Conservation (phyloP, 2,888 invertebrate species). For the Rhaphigaster nebulosa region DNA sequence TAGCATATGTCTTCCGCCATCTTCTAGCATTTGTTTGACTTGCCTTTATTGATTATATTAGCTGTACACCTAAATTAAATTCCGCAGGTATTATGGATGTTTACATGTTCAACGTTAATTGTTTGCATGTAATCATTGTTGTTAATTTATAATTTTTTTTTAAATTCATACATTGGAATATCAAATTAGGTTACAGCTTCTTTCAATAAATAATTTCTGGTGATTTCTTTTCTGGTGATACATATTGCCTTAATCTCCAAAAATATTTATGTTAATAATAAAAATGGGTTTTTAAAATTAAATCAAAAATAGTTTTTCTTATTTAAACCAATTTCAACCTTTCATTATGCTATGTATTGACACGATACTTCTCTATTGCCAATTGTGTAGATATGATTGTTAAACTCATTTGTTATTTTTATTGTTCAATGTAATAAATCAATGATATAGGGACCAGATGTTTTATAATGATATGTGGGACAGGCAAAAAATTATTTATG, state of each 20-base stretch:
- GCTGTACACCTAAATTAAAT: not conserved
- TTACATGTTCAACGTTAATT: conserved; percentile 11
- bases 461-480: too few relatives aligned
- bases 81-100: conserved; percentile 9
- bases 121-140: conserved; percentile 40
- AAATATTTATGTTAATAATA: not conserved
- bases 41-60: not conserved
- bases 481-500: too few relatives aligned
- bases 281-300: not conserved
- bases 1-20: not conserved
- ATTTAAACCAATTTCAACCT: conserved; percentile 19
- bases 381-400: not conserved
- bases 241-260: not conserved
- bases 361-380: not conserved
- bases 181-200: not conserved
- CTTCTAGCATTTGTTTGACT: not conserved
- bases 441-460: too few relatives aligned
- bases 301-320: not conserved
- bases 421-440: not conserved
- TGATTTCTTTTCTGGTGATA: not conserved
- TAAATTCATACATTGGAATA: not conserved
- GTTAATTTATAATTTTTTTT: not conserved
- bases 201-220: not conserved
- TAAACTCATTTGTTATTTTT: not conserved
- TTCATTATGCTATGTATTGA: not conserved